phyloP scores from a whole-genome alignment of 2,113 vertebrate species.

The Calidris pugnax region DNA sequence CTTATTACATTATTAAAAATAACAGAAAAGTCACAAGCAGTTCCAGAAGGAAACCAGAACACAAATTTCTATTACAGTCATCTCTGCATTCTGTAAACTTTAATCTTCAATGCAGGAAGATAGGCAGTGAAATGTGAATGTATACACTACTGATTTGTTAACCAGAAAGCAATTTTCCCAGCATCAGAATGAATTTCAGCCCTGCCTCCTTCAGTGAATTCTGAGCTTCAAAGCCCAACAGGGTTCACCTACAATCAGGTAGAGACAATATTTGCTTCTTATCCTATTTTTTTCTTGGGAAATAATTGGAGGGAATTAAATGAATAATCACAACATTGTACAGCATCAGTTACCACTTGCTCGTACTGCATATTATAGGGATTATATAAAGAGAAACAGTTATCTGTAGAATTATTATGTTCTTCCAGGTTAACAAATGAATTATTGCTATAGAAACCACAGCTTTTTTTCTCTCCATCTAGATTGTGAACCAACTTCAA shows the following conservation, averaged over 20 bases:
- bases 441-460: slow-evolving; percentile 61
- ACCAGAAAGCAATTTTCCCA: not conserved
- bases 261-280: not conserved
- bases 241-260: not conserved
- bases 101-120: not conserved
- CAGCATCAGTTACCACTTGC: not conserved
- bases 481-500: not conserved
- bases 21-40: slow-evolving; percentile 34
- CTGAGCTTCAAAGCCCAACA: not conserved
- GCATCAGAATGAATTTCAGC: slow-evolving; percentile 11
- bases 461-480: not conserved
- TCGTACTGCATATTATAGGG: not conserved
- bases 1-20: slow-evolving; percentile 33
- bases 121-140: not conserved
- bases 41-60: slow-evolving; percentile 39
- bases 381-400: not conserved
- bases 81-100: not conserved
- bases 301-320: not conserved
- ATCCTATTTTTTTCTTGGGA: not conserved
- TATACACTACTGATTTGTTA: not conserved
- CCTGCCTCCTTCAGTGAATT: not conserved
- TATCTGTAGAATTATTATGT: not conserved
- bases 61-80: not conserved
- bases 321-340: not conserved
- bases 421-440: slow-evolving; percentile 35